phyloP scores from a whole-genome alignment of 1,140 invertebrate genomes.

The Rhyacophila brunnea region DNA sequence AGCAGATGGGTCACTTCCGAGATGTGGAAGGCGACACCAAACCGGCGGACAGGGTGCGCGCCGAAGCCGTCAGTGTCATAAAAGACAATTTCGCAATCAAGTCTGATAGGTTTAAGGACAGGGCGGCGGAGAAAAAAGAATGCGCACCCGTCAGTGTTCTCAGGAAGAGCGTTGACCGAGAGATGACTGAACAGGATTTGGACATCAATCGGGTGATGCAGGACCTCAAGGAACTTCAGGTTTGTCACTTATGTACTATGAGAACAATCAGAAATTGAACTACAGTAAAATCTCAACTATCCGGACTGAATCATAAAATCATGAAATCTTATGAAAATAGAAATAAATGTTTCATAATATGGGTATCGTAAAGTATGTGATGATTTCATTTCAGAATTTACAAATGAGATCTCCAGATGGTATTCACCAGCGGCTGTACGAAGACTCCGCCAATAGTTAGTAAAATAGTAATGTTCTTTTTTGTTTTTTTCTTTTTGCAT shows the following conservation, averaged over 20 bases:
- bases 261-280: too few relatives aligned
- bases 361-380: too few relatives aligned
- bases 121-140: slow-evolving; percentile 17
- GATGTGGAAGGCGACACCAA: background rate
- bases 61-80: slow-evolving; percentile 29
- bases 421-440: slow-evolving; percentile 23
- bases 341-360: too few relatives aligned
- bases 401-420: slow-evolving; percentile 27
- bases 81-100: slow-evolving; percentile 29
- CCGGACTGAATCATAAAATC: too few relatives aligned
- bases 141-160: background rate
- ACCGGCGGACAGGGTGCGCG: background rate
- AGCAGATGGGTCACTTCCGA: background rate
- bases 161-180: background rate
- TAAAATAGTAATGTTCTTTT: slow-evolving; percentile 34
- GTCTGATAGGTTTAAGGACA: slow-evolving; percentile 31
- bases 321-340: too few relatives aligned
- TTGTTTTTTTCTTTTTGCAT: slow-evolving; percentile 16
- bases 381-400: slow-evolving; percentile 24
- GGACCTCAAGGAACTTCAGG: slow-evolving; percentile 30
- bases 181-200: slow-evolving; percentile 18
- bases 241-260: too few relatives aligned
- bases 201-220: slow-evolving; percentile 32
- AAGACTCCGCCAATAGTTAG: slow-evolving; percentile 34
- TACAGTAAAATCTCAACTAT: too few relatives aligned